phyloP scores from a whole-genome alignment of 2,797 vertebrate genomes.

The Malacoraja senta region DNA sequence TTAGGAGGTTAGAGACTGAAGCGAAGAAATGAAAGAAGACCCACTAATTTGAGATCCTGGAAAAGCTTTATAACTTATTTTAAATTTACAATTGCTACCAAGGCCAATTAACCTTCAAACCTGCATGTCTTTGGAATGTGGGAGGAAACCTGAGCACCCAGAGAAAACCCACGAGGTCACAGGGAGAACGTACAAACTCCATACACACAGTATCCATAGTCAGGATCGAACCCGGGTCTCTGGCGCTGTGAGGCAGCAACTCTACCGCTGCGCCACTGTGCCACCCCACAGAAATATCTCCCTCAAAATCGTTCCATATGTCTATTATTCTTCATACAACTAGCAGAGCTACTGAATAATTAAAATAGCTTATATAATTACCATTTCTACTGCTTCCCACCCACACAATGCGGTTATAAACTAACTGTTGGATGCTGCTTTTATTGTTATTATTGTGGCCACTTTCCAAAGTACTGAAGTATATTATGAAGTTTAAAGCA shows the following conservation, averaged over 20 bases:
- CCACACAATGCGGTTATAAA: background rate
- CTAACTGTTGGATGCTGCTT: background rate
- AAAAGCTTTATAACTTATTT: too few relatives aligned
- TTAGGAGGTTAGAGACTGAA: background rate
- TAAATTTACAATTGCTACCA: too few relatives aligned
- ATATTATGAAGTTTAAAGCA: background rate
- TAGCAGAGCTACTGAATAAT: background rate
- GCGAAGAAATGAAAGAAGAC: background rate
- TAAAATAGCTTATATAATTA: background rate
- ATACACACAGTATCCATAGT: too few relatives aligned
- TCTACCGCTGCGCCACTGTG: too few relatives aligned
- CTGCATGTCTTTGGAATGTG: too few relatives aligned
- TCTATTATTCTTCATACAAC: background rate
- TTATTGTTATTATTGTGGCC: background rate
- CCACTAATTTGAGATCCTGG: background rate
- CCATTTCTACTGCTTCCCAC: background rate
- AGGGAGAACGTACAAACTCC: too few relatives aligned
- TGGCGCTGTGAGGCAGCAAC: too few relatives aligned
- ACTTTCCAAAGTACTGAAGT: background rate
- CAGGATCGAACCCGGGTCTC: too few relatives aligned
- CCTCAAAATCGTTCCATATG: background rate
- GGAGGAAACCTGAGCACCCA: too few relatives aligned
- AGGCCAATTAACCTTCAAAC: too few relatives aligned
- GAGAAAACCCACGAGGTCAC: too few relatives aligned
- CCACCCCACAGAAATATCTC: too few relatives aligned